These are phyloP conservation scores for Paedocypris micromegethes DNA, from an alignment of 2,797 vertebrate species.

Conservation along the genomic window DNA sequence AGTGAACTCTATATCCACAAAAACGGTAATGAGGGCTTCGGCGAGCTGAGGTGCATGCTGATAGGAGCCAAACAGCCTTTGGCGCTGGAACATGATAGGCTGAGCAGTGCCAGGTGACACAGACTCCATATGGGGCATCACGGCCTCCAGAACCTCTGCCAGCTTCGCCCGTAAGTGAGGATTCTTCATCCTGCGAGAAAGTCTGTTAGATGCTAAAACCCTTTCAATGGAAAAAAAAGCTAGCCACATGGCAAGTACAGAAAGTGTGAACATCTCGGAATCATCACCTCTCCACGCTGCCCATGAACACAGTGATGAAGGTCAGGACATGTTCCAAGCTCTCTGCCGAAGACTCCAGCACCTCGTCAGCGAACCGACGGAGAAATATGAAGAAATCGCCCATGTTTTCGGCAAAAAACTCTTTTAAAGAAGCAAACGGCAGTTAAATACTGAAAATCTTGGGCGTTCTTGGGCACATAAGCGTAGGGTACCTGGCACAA, in stretches of 20 bases:
- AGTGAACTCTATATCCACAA: constrained; percentile 98
- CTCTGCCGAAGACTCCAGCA: constrained; percentile 86
- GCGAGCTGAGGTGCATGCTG: constrained; percentile 80
- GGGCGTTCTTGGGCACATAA: not conserved
- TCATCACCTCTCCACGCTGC: constrained; percentile 85
- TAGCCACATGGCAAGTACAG: constrained; percentile 6
- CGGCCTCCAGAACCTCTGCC: constrained; percentile 92
- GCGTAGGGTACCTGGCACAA: constrained; percentile 78
- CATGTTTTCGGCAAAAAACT: constrained; percentile 95
- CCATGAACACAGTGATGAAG: constrained; percentile 94
- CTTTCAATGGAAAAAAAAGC: constrained; percentile 1
- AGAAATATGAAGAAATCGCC: constrained; percentile 97
- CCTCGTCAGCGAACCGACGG: constrained; percentile 89
- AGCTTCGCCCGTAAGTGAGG: constrained; percentile 93
- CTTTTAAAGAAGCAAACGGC: constrained; percentile 57
- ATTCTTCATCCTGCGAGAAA: constrained; percentile 86
- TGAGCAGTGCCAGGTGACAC: constrained; percentile 68
- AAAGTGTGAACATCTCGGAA: constrained; percentile 14
- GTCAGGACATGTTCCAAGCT: constrained; percentile 87
- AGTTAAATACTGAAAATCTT: not conserved
- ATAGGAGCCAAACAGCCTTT: constrained; percentile 88
- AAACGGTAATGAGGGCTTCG: constrained; percentile 92
- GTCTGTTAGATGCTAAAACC: not conserved
- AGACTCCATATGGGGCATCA: constrained; percentile 95
- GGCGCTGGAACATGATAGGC: constrained; percentile 85